These are phyloP conservation scores for Hydrozoanthus tunicans DNA, from an alignment of 64 coral and sea anemone species.

Conservation along the genomic window DNA sequence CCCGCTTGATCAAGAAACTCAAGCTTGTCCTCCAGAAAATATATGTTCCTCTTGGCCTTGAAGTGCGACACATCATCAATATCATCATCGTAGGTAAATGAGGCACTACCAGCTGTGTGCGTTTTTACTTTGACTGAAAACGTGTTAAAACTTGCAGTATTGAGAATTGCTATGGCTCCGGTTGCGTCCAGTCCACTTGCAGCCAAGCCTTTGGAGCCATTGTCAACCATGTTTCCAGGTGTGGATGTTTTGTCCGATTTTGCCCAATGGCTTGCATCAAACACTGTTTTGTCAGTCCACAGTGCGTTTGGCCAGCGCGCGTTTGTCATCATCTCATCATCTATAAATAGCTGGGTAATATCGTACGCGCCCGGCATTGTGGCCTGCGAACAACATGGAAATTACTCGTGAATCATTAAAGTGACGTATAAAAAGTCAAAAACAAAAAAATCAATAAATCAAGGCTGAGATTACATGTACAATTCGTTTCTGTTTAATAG, in stretches of 20 bases:
- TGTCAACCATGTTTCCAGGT: slow-evolving; percentile 68
- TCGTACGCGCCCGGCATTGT: background rate
- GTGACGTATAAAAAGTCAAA: too few species aligned
- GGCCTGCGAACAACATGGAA: too few species aligned
- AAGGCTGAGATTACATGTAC: too few species aligned
- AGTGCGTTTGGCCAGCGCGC: slow-evolving; percentile 82
- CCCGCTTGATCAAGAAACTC: slow-evolving; percentile 73
- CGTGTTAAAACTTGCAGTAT: slow-evolving; percentile 81
- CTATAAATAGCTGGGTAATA: slow-evolving; percentile 74
- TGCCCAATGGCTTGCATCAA: slow-evolving; percentile 65
- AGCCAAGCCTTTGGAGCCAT: slow-evolving; percentile 64
- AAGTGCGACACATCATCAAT: slow-evolving; percentile 60
- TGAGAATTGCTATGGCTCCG: slow-evolving; percentile 76
- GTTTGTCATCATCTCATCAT: slow-evolving; percentile 79
- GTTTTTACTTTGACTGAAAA: slow-evolving; percentile 57
- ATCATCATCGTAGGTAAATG: slow-evolving; percentile 64
- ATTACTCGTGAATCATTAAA: too few species aligned
- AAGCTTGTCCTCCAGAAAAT: slow-evolving; percentile 86
- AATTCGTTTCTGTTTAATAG: too few species aligned
- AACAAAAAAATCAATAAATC: too few species aligned
- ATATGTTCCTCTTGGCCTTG: slow-evolving; percentile 62
- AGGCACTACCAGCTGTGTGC: slow-evolving; percentile 11
- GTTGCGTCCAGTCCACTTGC: slow-evolving; percentile 71
- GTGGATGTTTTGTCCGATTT: slow-evolving; percentile 63
- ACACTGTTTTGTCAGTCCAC: slow-evolving; percentile 76